Evolutionary conservation across 2,113 vertebrate species (phyloP), one percentile per base, ranked within the genome.

Genomic region (Cichladusa arquata): DNA sequence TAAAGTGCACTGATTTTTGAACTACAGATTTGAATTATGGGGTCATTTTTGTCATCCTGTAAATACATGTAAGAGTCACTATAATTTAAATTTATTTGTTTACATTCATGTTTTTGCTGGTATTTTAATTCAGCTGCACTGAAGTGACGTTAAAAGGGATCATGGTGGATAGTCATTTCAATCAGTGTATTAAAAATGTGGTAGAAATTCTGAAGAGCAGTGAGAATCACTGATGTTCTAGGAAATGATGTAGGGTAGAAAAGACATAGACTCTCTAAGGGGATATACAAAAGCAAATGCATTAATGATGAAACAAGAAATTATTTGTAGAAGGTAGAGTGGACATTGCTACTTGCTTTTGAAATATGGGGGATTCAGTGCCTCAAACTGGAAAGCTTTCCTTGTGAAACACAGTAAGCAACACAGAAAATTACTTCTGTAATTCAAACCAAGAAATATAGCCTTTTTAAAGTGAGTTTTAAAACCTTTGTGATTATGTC

Each of bases 1-100:
- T 93, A 95, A 92, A 73, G 56, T 29, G 6, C 84, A 90, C 34
- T 98, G 94, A 98, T 33, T 61, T 61, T 66, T 85, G 26, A 61
- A 72, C 10, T 36, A 80, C 4, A 36, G 9, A 29, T 69, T 86
- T 88, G 50, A 88, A 79, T 64, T 60, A 51, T 19, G 17, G 11
- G 42, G 8, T 47, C 4, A 62, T 54, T 86, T 66, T 64, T 74
- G 12, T 53, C 40, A 26, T 51, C n/a, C 28, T 76, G 51, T 47
- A 91, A 92, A 78, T n/a, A 74, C 44, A 62, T 0, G 2, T 24
- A 51, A 57, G 19, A 45, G 44, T 33, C 15, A 17, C 12, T 66
- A 2, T 45, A 20, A 88, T 51, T 71, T 69, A 34, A 42, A 50
- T 60, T 40, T 67, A 50, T 22, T 76, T 89, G 14, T 42, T 44